Evolutionary conservation across 2,888 invertebrate species (phyloP).

Genomic region (Andrena flavipes): DNA sequence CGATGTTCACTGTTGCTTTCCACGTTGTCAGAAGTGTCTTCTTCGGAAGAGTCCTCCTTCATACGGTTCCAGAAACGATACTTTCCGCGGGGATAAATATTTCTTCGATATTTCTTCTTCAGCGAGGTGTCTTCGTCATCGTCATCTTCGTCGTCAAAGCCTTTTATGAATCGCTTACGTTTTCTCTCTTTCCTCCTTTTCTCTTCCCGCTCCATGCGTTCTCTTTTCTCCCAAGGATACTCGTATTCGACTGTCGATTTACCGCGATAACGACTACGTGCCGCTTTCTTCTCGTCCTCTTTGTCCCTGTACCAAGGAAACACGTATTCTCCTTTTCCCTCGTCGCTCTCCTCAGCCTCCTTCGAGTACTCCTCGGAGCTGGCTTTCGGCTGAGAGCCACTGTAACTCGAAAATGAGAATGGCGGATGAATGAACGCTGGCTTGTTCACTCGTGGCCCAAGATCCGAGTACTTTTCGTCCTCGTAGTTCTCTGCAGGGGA

Average conservation of each 20-base stretch:
- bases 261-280: constrained; percentile 57
- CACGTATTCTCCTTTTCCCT: constrained; percentile 66
- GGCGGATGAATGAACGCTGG: constrained; percentile 79
- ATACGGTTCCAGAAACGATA: constrained; percentile 51
- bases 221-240: constrained; percentile 82
- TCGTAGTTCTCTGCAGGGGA: constrained; percentile 79
- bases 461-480: constrained; percentile 76
- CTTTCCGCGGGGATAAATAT: constrained; percentile 70
- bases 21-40: constrained; percentile 57
- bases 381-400: constrained; percentile 7
- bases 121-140: constrained; percentile 53
- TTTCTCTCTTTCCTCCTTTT: constrained; percentile 41
- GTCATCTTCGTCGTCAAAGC: constrained; percentile 58
- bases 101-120: constrained; percentile 30
- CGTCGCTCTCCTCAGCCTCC: constrained; percentile 36
- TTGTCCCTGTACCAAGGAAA: constrained; percentile 78
- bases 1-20: constrained; percentile 65
- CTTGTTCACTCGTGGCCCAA: constrained; percentile 80
- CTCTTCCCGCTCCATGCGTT: constrained; percentile 71
- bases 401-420: constrained; percentile 66
- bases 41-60: constrained; percentile 46
- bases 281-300: constrained; percentile 47
- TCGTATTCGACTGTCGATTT: constrained; percentile 72
- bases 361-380: constrained; percentile 34
- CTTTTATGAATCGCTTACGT: constrained; percentile 48